Base-by-base conservation (phyloP, 2,888 invertebrate genomes). In the Aspidiotus destructor region DNA sequence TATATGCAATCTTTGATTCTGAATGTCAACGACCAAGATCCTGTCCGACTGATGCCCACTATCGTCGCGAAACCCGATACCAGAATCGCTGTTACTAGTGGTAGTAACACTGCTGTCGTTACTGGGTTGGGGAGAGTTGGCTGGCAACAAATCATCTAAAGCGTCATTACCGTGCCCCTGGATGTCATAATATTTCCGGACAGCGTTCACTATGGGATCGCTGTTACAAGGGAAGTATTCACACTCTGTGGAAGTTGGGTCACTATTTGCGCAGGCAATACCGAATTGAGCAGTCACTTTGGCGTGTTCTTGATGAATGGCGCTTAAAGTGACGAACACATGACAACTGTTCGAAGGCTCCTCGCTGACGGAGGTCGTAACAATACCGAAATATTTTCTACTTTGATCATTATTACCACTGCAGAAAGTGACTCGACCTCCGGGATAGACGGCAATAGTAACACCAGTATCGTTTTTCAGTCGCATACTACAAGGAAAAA, bases 11-110 rank as follows among this genome's bases (percentile, higher is more conserved):
- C 75, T 70, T 68, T 75, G 75, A 71, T 76, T 75, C 54, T 74
- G 75, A 75, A 88, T 88, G 75, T 90, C 89, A 0, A 88, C 87
- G 0, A 88, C 85, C 44, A 88, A 77, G 74, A 90, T 89, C 70
- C 89, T 81, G 76, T 90, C 91, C 0, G 89, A 88, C 64, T 90
- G 85, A 74, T 89, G 89, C 10, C 88, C 85, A 74, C 88, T 88
- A 74, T 94, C 92, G 74, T 93, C 93, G 72, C 92, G 85, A 74
- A 94, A 94, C 0, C 95, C 95, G 71, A 96, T 93, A 0, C 96
- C 95, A 1, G 94, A 95, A 77, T 96, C 96, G 69, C 93, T 93
- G 77, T 94, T 95, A 73, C 92, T 93, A 0, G 92, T 93, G 28
- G 28, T 28, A 17, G 90, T 88, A 0, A 86, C 86, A 0, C 87